Conservation (phyloP, 2,797 vertebrate genomes). For the Manis crassicaudata region DNA sequence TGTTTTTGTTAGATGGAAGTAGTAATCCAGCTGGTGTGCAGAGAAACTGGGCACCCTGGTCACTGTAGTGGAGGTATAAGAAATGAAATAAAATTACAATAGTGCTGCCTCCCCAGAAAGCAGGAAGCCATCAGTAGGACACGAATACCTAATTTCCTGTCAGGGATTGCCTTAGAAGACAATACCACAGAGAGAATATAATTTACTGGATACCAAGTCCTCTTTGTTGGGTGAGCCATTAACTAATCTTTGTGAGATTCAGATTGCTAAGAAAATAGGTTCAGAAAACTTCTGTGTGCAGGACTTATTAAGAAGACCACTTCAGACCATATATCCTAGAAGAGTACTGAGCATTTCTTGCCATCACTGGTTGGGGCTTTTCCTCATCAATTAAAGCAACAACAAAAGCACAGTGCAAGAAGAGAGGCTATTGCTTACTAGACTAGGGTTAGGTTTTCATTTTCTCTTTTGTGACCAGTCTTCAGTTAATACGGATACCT, state of each 20-base stretch:
- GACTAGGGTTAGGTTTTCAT: neutral
- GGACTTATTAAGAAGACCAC: neutral
- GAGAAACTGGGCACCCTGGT: neutral
- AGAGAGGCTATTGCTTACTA: neutral
- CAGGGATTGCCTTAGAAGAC: neutral
- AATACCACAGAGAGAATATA: neutral
- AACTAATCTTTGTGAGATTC: neutral
- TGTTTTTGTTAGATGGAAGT: neutral
- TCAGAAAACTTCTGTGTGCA: neutral
- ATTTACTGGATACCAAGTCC: neutral
- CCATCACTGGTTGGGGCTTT: neutral
- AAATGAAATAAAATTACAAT: neutral
- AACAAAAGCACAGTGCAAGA: neutral
- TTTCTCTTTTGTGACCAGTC: neutral
- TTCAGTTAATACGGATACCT: neutral
- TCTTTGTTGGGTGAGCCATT: neutral
- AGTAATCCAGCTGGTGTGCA: slow-evolving; percentile 63
- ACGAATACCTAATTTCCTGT: neutral
- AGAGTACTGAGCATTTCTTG: neutral
- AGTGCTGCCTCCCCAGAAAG: neutral
- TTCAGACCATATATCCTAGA: neutral
- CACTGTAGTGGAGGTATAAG: neutral
- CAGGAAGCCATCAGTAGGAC: neutral
- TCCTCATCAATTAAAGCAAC: neutral
- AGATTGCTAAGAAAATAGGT: neutral